A percentile compares a stretch with the other conserved stretches of the same genome.
Conservation (phyloP, 2,797 vertebrate species). For the Peromyscus attwateri region DNA sequence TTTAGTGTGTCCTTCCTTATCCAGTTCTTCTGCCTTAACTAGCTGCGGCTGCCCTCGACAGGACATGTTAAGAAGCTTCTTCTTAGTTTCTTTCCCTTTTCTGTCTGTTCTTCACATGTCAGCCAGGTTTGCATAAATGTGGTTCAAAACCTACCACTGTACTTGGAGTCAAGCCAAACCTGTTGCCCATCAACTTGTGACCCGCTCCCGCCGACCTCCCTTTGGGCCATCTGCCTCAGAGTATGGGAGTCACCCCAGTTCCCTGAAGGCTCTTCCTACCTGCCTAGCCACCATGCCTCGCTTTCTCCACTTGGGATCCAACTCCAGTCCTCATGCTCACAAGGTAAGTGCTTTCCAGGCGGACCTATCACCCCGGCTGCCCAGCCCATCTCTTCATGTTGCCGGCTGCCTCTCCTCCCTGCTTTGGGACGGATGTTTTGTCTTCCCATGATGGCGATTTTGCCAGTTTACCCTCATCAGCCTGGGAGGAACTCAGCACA, state of each 20-base stretch:
- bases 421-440: neutral
- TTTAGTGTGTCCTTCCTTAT: neutral
- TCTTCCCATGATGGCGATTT: neutral
- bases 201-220: neutral
- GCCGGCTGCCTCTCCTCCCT: neutral
- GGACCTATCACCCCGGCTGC: neutral
- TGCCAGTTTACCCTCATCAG: neutral
- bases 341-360: neutral
- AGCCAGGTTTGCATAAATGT: neutral
- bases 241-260: accelerated
- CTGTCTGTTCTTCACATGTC: neutral
- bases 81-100: neutral
- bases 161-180: neutral
- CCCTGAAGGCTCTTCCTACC: neutral
- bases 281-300: neutral
- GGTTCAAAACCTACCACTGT: neutral
- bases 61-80: neutral
- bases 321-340: neutral
- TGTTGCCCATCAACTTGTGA: too few species aligned
- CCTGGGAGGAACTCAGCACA: neutral
- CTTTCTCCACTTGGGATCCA: neutral
- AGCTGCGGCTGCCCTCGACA: too few species aligned
- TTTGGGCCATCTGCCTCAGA: accelerated
- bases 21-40: neutral
- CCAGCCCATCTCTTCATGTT: neutral